Conservation (phyloP, 2,888 invertebrate species). For the Catotricha subobsoleta region DNA sequence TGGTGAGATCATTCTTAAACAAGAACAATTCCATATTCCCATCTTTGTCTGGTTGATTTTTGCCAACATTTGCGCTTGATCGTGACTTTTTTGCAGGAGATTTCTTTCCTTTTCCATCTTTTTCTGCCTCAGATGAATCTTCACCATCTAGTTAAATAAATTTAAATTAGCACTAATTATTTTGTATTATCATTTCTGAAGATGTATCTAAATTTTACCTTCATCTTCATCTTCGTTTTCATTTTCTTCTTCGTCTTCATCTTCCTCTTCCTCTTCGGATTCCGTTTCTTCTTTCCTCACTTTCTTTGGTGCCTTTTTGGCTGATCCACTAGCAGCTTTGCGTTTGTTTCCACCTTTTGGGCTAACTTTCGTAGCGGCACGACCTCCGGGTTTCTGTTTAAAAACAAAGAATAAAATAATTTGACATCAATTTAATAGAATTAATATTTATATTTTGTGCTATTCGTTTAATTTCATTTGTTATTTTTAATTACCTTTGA, state of each 20-base stretch:
- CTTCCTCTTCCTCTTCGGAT: constrained; percentile 6
- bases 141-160: neutral
- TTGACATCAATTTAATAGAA: neutral
- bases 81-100: neutral
- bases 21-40: constrained; percentile 19
- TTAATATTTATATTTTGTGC: neutral
- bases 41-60: constrained; percentile 13
- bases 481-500: neutral
- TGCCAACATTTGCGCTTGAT: neutral
- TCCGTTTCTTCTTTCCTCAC: constrained; percentile 6
- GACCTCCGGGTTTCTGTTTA: neutral
- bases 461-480: neutral
- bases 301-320: neutral
- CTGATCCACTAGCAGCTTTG: neutral
- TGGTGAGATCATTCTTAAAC: constrained; percentile 23
- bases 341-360: constrained; percentile 3
- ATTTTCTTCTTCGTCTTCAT: constrained; percentile 6
- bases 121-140: constrained; percentile 2
- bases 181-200: neutral
- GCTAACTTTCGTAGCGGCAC: neutral
- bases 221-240: constrained; percentile 1
- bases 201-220: neutral
- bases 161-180: neutral
- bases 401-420: neutral
- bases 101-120: constrained; percentile 2